A percentile compares a stretch with the other conserved stretches of the same genome.
Evolutionary conservation across 35 echinoderm and acorn worm genomes (phyloP).

Genomic region (Anneissia japonica): DNA sequence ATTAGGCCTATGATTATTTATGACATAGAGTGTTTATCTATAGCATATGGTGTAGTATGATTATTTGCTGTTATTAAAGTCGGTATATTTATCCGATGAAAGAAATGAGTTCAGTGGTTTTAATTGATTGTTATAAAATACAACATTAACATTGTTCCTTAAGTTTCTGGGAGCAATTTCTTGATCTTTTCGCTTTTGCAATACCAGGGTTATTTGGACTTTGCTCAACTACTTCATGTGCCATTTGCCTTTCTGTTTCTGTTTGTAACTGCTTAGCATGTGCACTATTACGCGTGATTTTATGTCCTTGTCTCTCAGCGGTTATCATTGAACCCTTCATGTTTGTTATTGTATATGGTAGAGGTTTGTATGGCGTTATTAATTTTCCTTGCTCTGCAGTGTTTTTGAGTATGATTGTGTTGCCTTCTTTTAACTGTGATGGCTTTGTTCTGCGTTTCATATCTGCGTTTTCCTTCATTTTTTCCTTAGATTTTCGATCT

Average conservation of each 20-base stretch:
- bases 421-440: not conserved
- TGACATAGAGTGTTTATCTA: too few species aligned
- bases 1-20: too few species aligned
- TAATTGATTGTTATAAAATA: too few species aligned
- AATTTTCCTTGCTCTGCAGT: constrained; percentile 10
- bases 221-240: not conserved
- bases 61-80: too few species aligned
- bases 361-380: constrained; percentile 35
- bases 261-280: constrained; percentile 3
- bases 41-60: too few species aligned
- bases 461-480: not conserved
- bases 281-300: constrained; percentile 42
- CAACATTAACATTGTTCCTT: not conserved
- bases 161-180: not conserved
- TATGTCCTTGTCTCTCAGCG: constrained; percentile 22
- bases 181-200: not conserved
- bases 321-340: constrained; percentile 50
- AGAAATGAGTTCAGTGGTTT: too few species aligned
- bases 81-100: too few species aligned
- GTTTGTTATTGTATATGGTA: constrained; percentile 31
- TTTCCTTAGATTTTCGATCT: not conserved
- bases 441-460: not conserved
- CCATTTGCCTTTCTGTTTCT: not conserved
- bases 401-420: not conserved
- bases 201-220: not conserved